Evolutionary conservation across 2,888 invertebrate species (phyloP).

Genomic region (Conus canariensis): DNA sequence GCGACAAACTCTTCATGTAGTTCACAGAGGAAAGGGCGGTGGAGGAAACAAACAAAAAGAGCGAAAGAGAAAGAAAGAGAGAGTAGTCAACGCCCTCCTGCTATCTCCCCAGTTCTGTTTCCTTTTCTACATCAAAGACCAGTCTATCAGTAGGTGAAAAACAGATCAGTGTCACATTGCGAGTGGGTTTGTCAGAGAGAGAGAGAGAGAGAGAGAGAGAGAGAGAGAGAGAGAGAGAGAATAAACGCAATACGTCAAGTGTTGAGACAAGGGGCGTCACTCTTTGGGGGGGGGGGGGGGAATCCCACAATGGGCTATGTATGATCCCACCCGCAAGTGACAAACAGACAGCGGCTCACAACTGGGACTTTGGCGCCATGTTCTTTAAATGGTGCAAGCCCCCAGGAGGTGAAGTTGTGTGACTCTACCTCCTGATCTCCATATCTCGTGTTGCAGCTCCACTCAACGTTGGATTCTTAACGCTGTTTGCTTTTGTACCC

Average conservation of each 20-base stretch:
- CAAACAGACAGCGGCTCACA: no score
- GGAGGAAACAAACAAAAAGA: no score
- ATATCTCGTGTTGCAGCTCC: slow-evolving; percentile 33
- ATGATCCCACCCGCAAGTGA: no score
- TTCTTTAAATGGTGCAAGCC: no score
- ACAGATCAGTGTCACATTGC: not conserved
- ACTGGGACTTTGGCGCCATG: no score
- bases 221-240: not conserved
- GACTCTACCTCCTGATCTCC: slow-evolving; percentile 31
- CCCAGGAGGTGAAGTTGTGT: not conserved
- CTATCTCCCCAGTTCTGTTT: not conserved
- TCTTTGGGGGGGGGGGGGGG: no score
- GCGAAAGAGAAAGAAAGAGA: not conserved
- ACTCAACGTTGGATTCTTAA: slow-evolving; percentile 26
- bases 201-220: not conserved
- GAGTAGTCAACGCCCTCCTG: not conserved
- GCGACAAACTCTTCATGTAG: not conserved
- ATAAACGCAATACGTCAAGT: not conserved
- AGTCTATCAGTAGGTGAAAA: not conserved
- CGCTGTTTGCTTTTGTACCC: slow-evolving; percentile 43
- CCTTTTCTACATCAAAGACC: not conserved
- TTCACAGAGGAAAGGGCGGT: no score
- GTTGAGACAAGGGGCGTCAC: not conserved
- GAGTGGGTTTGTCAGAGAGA: not conserved
- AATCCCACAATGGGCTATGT: no score